These are phyloP conservation scores for Tachyglossus aculeatus DNA, from an alignment of 2,797 vertebrate species.

Conservation along the genomic window DNA sequence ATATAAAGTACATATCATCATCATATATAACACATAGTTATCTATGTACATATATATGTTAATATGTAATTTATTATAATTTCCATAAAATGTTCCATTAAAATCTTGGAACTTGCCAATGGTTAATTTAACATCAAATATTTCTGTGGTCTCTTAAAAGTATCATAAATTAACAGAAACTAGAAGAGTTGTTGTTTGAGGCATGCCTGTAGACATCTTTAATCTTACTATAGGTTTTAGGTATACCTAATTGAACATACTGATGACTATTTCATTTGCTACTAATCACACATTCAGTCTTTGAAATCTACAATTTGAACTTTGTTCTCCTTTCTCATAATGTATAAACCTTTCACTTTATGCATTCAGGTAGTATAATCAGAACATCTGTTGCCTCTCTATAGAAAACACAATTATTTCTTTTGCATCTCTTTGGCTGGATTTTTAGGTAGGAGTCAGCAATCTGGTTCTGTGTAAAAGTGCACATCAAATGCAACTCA, in stretches of 20 bases:
- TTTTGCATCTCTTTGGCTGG: conserved; percentile 63
- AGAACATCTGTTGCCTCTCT: conserved; percentile 73
- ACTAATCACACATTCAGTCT: conserved; percentile 28
- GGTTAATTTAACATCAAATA: neutral
- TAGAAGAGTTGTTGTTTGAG: neutral
- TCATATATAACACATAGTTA: too few species aligned
- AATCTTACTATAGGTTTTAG: conserved; percentile 1
- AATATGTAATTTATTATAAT: too few species aligned
- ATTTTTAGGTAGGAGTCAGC: conserved; percentile 55
- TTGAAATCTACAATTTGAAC: too few species aligned
- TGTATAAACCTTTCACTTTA: conserved; percentile 63
- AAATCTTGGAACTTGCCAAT: neutral
- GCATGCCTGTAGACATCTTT: conserved; percentile 14
- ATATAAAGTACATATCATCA: too few species aligned
- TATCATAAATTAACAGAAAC: neutral
- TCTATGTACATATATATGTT: too few species aligned
- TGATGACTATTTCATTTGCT: conserved; percentile 52
- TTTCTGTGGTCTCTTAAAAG: conserved; percentile 9
- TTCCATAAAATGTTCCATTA: too few species aligned
- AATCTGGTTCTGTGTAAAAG: conserved; percentile 50
- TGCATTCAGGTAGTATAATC: conserved; percentile 61
- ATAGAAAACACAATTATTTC: conserved; percentile 53
- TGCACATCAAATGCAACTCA: conserved; percentile 52
- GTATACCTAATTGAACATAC: conserved; percentile 34
- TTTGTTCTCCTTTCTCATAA: conserved; percentile 48